Percentiles rank a stretch among this genome's conserved stretches.
phyloP scores from a whole-genome alignment of 2,888 invertebrate species.

The Mystacides longicornis region DNA sequence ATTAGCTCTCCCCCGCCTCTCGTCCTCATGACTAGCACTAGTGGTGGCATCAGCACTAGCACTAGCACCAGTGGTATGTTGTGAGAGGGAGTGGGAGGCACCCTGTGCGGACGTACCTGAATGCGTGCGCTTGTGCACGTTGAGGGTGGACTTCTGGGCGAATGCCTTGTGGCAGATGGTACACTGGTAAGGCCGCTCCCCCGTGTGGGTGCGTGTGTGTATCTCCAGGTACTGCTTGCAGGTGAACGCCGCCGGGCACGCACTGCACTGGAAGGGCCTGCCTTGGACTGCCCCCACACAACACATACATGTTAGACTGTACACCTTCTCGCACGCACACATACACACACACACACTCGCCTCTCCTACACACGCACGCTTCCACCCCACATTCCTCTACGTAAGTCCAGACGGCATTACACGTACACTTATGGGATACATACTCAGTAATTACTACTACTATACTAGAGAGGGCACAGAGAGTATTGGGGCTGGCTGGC shows the following conservation, averaged over 20 bases:
- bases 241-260: conserved; percentile 52
- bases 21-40: conserved; percentile 25
- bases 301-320: conserved; percentile 35
- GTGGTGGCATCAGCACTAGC: not conserved
- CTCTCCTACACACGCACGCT: not conserved
- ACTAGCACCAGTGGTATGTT: conserved; percentile 1
- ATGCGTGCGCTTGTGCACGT: conserved; percentile 74
- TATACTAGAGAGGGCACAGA: too few species aligned
- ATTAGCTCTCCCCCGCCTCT: conserved; percentile 27
- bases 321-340: conserved; percentile 11
- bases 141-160: conserved; percentile 75
- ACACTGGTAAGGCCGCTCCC: conserved; percentile 58
- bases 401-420: too few species aligned
- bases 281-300: conserved; percentile 51
- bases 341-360: conserved; percentile 4
- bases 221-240: conserved; percentile 55
- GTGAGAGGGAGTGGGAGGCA: conserved; percentile 9
- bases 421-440: too few species aligned
- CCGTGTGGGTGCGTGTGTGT: conserved; percentile 56
- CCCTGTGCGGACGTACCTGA: conserved; percentile 45
- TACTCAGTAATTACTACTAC: too few species aligned
- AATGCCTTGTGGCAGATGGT: conserved; percentile 72
- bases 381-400: not conserved
- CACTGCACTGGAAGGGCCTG: conserved; percentile 54
- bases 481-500: too few species aligned